Conservation (phyloP, 37 sponge, comb jelly and placozoan species). For the Lycopodina hypogea region DNA sequence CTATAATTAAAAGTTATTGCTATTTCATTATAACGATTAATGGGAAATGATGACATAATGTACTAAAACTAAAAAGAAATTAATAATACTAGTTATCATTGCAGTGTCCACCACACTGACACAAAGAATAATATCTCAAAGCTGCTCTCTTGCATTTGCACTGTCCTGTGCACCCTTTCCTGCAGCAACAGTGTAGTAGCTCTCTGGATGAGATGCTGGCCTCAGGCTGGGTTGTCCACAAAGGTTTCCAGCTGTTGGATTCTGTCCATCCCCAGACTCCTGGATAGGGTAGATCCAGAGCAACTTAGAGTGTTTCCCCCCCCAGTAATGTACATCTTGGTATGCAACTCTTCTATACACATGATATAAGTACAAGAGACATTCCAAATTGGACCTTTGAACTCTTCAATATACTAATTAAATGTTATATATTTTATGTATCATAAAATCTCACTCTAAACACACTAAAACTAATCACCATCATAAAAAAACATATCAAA, state of each 20-base stretch:
- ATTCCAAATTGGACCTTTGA: too few species aligned
- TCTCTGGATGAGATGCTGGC: too few species aligned
- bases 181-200: neutral
- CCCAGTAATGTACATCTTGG: conserved; percentile 8
- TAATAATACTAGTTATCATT: neutral
- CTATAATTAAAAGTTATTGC: neutral
- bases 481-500: too few species aligned
- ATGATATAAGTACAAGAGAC: too few species aligned
- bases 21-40: neutral
- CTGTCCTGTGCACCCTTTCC: neutral
- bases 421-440: too few species aligned
- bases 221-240: neutral
- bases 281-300: conserved; percentile 3
- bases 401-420: too few species aligned
- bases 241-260: neutral
- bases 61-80: neutral
- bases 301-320: neutral
- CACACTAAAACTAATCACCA: too few species aligned
- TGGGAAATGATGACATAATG: neutral
- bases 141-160: conserved; percentile 10
- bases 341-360: neutral
- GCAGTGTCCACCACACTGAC: conserved; percentile 2
- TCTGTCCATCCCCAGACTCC: neutral
- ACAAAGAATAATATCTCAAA: neutral
- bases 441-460: too few species aligned